Evolutionary conservation across 2,888 invertebrate species (phyloP).

Genomic region (Torymus auratus): DNA sequence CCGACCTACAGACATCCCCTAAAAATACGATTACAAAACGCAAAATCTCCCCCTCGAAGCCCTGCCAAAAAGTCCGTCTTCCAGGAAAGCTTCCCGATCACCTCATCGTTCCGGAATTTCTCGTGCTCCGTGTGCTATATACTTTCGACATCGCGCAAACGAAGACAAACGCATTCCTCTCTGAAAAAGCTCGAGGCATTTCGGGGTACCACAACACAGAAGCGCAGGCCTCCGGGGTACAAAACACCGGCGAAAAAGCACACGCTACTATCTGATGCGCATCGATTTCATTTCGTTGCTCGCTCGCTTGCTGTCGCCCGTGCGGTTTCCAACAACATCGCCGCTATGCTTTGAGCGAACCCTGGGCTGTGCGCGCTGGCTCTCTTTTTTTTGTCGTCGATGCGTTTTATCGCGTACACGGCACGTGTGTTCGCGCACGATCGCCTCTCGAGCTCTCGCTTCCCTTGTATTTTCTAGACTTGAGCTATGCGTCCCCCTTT

Average conservation of each 20-base stretch:
- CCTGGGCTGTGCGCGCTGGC: neutral
- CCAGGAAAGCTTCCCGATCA: too few species aligned
- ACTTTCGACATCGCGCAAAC: too few species aligned
- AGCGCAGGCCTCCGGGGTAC: neutral
- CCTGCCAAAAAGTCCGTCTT: too few species aligned
- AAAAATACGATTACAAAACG: too few species aligned
- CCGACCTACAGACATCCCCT: too few species aligned
- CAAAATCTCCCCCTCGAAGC: too few species aligned
- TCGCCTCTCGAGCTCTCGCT: slow-evolving; percentile 14
- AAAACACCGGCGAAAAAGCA: neutral
- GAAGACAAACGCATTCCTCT: too few species aligned
- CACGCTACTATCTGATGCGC: neutral
- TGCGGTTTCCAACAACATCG: slow-evolving; percentile 26
- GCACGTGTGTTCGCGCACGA: slow-evolving; percentile 1
- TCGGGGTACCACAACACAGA: too few species aligned
- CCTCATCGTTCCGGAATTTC: too few species aligned
- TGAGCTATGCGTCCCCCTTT: slow-evolving; percentile 16
- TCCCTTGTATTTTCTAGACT: slow-evolving; percentile 7
- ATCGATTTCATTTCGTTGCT: slow-evolving; percentile 21
- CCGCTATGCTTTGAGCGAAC: neutral
- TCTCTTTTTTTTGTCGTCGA: neutral
- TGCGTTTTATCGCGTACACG: neutral
- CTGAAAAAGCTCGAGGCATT: too few species aligned
- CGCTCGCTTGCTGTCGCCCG: neutral
- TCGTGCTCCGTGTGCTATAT: too few species aligned